Percentiles rank a stretch among this genome's conserved stretches.
These are phyloP conservation scores for Piscicola geometra DNA, from an alignment of 2,888 invertebrate genomes.

Conservation along the genomic window DNA sequence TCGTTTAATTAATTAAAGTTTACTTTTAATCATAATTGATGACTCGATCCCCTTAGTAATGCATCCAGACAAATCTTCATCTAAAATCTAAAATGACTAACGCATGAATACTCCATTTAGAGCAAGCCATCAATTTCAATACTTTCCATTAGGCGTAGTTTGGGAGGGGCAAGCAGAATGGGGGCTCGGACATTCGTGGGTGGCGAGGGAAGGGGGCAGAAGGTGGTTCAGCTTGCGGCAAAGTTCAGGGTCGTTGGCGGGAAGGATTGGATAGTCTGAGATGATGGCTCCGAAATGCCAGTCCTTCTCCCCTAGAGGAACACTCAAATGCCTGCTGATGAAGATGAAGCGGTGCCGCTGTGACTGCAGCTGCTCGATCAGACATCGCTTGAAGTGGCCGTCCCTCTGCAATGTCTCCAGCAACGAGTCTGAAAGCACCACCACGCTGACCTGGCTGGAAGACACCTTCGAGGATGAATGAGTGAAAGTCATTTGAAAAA, in stretches of 20 bases:
- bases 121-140: too few species aligned
- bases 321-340: conserved; percentile 19
- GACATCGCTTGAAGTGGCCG: not conserved
- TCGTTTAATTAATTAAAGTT: too few species aligned
- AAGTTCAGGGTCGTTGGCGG: not conserved
- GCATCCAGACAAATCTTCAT: too few species aligned
- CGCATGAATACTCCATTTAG: too few species aligned
- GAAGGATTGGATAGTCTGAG: conserved; percentile 8
- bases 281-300: not conserved
- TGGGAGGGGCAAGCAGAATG: too few species aligned
- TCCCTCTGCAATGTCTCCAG: conserved; percentile 18
- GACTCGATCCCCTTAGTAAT: too few species aligned
- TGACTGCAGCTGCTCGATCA: conserved; percentile 27
- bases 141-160: not conserved
- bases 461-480: conserved; percentile 20
- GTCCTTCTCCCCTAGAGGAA: conserved; percentile 16
- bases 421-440: conserved; percentile 30
- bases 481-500: too few species aligned
- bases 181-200: too few species aligned
- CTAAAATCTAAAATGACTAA: too few species aligned
- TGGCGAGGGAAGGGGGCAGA: conserved; percentile 3
- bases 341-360: conserved; percentile 35
- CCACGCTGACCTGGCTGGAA: conserved; percentile 27
- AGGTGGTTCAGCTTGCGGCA: conserved; percentile 9
- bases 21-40: too few species aligned